Base-by-base conservation (phyloP, 2,888 invertebrate species). In the Scaptomyza reducta region DNA sequence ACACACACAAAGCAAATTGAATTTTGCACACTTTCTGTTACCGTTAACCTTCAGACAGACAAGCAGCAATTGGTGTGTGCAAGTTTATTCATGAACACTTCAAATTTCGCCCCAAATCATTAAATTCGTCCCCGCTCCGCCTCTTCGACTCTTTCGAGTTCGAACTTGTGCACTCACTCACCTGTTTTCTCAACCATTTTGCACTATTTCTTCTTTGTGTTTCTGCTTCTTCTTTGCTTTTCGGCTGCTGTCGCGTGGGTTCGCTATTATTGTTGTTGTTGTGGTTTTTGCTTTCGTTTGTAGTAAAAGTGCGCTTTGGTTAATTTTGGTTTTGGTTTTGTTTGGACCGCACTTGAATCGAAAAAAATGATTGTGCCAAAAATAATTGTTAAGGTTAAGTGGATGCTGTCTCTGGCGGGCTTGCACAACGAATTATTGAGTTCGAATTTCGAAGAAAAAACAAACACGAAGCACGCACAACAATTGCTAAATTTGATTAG, bases 171-270 rank as follows among this genome's bases (percentile, higher is more conserved):
- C 63, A 22, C 22, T 79, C 63, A 82, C 85, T 89, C 81, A 86
- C 86, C 86, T 86, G 86, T 86, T 77, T 86, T 86, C 83, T 86
- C 89, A 57, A 88, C 88, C 86, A 86, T 86, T 74, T 89, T 81
- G 74, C 65, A 68, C 69, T 74, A 63, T 56, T 71, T 61, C 47
- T 72, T 54, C 50, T n/a, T 0, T 45, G 55, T 38, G 51, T 45
- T 22, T 0, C 49, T 55, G 29, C 66, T 62, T 38, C 40, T 46
- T 22, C 31, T 31, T 33, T 9, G 18, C 44, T 41, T 22, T 29
- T 58, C 50, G 40, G 33, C 53, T 51, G 58, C 53, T 53, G 63
- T 44, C 68, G 83, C 88, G 88, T 78, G 66, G 73, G 70, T 71
- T 74, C 72, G 77, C 46, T 57, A 45, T 13, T 16, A 1, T 11